phyloP scores from a whole-genome alignment of 2,797 vertebrate species.

The Sparidentex hasta region DNA sequence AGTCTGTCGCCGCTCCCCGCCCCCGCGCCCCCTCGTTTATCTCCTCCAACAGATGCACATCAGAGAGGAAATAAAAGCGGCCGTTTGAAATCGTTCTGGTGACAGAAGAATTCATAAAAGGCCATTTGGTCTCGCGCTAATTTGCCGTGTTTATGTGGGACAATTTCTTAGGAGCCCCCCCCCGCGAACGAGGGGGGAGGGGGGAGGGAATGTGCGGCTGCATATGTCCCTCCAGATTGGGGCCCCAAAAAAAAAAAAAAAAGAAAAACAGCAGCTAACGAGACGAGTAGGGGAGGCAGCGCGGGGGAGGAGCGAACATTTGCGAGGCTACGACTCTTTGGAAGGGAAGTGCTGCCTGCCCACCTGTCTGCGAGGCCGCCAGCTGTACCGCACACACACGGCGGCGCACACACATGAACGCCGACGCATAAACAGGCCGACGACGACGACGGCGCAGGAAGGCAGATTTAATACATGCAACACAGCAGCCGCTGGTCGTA shows the following conservation, averaged over 20 bases:
- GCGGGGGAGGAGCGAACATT: constrained; percentile 69
- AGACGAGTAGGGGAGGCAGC: constrained; percentile 62
- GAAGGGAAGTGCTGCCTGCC: constrained; percentile 78
- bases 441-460: constrained; percentile 4
- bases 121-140: constrained; percentile 78
- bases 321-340: constrained; percentile 79
- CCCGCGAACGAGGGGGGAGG: constrained; percentile 22
- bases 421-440: constrained; percentile 35
- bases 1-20: constrained; percentile 61
- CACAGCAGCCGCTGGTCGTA: constrained; percentile 26
- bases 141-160: constrained; percentile 80
- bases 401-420: constrained; percentile 39
- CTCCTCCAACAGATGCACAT: constrained; percentile 77
- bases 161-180: constrained; percentile 75
- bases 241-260: constrained; percentile 53
- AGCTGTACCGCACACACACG: constrained; percentile 69
- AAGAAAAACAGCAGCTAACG: constrained; percentile 75
- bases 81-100: constrained; percentile 64
- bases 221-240: constrained; percentile 84
- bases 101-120: constrained; percentile 83
- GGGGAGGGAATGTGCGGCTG: constrained; percentile 35
- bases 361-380: constrained; percentile 83
- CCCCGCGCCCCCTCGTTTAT: constrained; percentile 67
- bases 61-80: constrained; percentile 70
- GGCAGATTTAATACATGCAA: constrained; percentile 36